Evolutionary conservation across 2,888 invertebrate species (phyloP), one percentile per base, ranked within the genome.

Genomic region (Meiosimyza decipiens): DNA sequence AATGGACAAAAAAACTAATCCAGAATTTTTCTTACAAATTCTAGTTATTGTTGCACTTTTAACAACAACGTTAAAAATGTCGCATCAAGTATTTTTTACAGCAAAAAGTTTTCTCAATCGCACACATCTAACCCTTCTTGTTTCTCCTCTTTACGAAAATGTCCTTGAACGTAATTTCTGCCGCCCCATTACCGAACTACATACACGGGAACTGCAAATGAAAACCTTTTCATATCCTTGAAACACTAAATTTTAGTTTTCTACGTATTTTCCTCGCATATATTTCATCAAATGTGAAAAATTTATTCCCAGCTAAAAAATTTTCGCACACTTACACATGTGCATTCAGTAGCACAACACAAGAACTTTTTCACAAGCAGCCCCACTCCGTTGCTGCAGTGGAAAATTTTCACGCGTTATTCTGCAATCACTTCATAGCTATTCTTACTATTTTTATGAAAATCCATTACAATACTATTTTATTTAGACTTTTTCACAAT

Each of bases 81-180:
- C 40, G 40, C 40, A 40, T 40, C 9, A 40, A 1, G 1, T 40
- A 40, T 40, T 40, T 40, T 40, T 40, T 11, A 18, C 4, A 6
- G 15, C 54, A 54, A 49, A n/a, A 9, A 6, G 15, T 28, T 64
- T 49, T 13, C 15, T 28, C 54, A 49, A 65, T 16, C 15, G 1
- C 50, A 49, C 51, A 11, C 28, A 28, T 28, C 28, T 13, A 15
- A 50, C 22, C 22, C 54, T 51, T 4, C 18, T 15, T 33, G 5
- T 33, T 33, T 54, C 40, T 54, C 15, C 13, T 16, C 40, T 6
- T 7, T 40, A 60, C 74, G 70, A 70, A 63, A 65, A 74, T 83
- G 84, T 84, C 83, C 83, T 84, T 84, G 83, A 84, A 83, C 79
- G 79, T 76, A 80, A 80, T 81, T 82, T 80, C 79, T 78, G 76